A percentile compares a stretch with the other conserved stretches of the same genome.
Evolutionary conservation across 1,140 invertebrate genomes (phyloP).

Genomic region (Watersipora subatra): DNA sequence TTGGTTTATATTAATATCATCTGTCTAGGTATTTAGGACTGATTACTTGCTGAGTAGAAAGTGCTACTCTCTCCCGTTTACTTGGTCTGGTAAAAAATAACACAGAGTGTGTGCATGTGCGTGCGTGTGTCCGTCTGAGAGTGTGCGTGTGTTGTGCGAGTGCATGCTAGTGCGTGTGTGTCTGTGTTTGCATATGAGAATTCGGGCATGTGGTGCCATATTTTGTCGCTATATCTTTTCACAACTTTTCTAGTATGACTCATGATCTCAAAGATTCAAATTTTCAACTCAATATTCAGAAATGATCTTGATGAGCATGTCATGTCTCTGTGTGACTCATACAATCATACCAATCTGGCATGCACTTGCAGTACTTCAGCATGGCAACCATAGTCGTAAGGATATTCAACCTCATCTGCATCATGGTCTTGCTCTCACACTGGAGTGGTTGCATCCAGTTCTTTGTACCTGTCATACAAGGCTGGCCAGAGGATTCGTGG

Average conservation of each 20-base stretch:
- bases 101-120: slow-evolving; percentile 1
- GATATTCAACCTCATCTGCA: slow-evolving; percentile 97
- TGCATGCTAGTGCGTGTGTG: slow-evolving; percentile 2
- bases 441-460: slow-evolving; percentile 97
- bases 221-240: slow-evolving; percentile 9
- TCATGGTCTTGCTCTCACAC: slow-evolving; percentile 96
- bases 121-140: not conserved
- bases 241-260: too few relatives aligned
- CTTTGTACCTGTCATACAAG: slow-evolving; percentile 94
- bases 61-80: too few relatives aligned
- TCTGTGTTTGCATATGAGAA: slow-evolving; percentile 8
- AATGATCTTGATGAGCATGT: too few relatives aligned
- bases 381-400: slow-evolving; percentile 98
- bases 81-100: too few relatives aligned
- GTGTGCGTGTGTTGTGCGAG: not conserved
- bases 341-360: too few relatives aligned
- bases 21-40: too few relatives aligned
- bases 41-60: too few relatives aligned
- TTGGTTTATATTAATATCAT: too few relatives aligned
- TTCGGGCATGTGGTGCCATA: slow-evolving; percentile 3
- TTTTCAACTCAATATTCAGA: too few relatives aligned
- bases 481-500: slow-evolving; percentile 95
- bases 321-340: too few relatives aligned
- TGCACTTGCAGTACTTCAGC: slow-evolving; percentile 79
- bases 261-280: too few relatives aligned